Conservation (phyloP, 2,113 vertebrate species). For the Coreoperca whiteheadi region DNA sequence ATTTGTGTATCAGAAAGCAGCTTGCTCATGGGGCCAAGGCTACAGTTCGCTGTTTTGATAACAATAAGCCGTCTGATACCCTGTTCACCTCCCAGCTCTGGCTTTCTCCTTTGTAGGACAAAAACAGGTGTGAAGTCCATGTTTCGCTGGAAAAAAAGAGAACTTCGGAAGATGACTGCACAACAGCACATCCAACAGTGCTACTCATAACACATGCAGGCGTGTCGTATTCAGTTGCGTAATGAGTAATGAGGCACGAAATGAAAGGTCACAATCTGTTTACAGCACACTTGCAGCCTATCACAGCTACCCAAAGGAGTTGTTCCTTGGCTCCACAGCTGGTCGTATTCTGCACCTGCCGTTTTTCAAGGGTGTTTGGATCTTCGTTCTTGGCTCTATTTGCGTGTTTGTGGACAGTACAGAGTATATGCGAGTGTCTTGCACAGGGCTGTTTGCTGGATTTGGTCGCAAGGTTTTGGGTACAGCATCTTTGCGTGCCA, state of each 20-base stretch:
- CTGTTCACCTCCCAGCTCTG: background rate
- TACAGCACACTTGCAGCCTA: constrained; percentile 13
- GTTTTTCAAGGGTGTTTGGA: background rate
- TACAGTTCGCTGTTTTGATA: background rate
- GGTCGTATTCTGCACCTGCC: constrained; percentile 24
- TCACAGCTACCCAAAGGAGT: background rate
- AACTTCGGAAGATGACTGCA: constrained; percentile 8
- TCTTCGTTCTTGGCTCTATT: background rate
- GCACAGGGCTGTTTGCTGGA: background rate
- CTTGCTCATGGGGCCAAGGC: background rate
- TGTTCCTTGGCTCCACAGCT: background rate
- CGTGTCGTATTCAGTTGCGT: constrained; percentile 5
- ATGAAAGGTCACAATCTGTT: constrained; percentile 49
- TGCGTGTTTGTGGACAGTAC: background rate
- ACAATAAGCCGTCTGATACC: constrained; percentile 1
- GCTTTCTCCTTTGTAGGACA: background rate
- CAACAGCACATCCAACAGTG: constrained; percentile 2
- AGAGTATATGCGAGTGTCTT: background rate
- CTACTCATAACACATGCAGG: constrained; percentile 20
- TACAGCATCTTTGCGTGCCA: constrained; percentile 53
- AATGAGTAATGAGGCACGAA: constrained; percentile 5
- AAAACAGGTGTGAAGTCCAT: background rate
- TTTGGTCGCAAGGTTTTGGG: constrained; percentile 39
- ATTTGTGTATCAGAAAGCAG: background rate
- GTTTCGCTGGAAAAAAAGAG: constrained; percentile 15